Evolutionary conservation across 2,113 vertebrate genomes (phyloP), one percentile per base, ranked within the genome.

Genomic region (Natator depressus): DNA sequence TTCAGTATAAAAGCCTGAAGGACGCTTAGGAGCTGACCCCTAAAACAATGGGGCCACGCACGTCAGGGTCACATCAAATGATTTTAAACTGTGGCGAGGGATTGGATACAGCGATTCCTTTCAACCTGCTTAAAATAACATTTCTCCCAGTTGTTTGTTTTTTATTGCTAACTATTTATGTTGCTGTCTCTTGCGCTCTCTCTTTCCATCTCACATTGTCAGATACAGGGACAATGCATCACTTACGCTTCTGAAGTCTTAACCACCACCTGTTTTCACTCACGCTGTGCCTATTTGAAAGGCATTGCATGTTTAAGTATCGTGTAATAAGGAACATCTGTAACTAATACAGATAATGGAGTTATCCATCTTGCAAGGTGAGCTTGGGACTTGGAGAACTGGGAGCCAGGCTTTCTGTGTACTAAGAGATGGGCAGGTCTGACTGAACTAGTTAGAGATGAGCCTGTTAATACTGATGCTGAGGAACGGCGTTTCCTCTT

Each of bases 71-170:
- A 85, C 53, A 78, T 55, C 83, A 87, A 94, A 96, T 93, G 91
- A 38, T 90, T 92, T 57, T 80, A 50, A 85, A 38, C 3, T 57
- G 59, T 91, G 90, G 69, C 62, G 84, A 92, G 79, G 92, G 96
- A 93, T 65, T 96, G 89, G 83, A 82, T 93, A 92, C 84, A 93
- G 89, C 96, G 93, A 92, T 97, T 98, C 98, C 98, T 98, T 98
- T 98, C 98, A 98, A 97, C 98, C 98, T 98, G 98, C 98, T 98
- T 92, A 96, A 95, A 96, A 96, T 97, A 95, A 97, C 96, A 97
- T 97, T 97, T 96, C 72, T 95, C 87, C 78, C 89, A 95, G 80
- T 97, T 97, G 97, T 97, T 96, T 97, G 96, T 95, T 97, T 54
- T 89, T 96, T 97, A 97, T 93, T 95, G 95, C 92, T 91, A 96